A percentile compares a stretch with the other conserved stretches of the same genome.
Conservation (phyloP, 2,113 vertebrate species). For the Orthochromis indermauri region DNA sequence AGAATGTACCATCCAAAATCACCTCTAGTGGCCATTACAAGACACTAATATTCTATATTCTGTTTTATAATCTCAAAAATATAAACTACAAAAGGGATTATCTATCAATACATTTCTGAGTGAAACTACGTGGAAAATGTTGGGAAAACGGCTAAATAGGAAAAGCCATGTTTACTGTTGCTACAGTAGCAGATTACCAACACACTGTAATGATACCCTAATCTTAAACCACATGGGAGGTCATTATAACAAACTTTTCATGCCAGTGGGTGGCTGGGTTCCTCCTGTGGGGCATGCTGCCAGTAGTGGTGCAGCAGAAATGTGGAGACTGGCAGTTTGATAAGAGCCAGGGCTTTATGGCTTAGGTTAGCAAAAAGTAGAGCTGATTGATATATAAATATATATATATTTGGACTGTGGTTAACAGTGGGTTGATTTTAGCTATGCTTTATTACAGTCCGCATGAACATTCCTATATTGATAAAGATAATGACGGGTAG, state of each 20-base stretch:
- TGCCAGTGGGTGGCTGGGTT: neutral
- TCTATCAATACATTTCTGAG: neutral
- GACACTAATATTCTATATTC: neutral
- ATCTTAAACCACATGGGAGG: neutral
- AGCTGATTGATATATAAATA: neutral
- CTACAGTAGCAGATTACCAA: neutral
- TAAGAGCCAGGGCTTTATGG: neutral
- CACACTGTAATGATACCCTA: neutral
- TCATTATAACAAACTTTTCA: neutral
- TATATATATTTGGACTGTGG: neutral
- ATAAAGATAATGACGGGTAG: neutral
- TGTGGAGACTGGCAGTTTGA: neutral
- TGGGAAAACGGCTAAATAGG: neutral
- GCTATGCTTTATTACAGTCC: neutral
- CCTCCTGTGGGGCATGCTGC: neutral
- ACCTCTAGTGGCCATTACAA: neutral
- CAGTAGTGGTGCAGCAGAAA: neutral
- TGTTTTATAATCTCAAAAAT: neutral
- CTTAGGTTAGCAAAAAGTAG: neutral
- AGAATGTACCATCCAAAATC: neutral
- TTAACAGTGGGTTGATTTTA: neutral
- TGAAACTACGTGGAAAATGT: neutral
- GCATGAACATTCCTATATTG: neutral
- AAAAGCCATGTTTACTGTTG: neutral
- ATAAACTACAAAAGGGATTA: neutral